Percentiles rank a stretch among this genome's conserved stretches.
Evolutionary conservation across 92 coral and sea anemone genomes (phyloP).

Genomic region (Bergia sp.): DNA sequence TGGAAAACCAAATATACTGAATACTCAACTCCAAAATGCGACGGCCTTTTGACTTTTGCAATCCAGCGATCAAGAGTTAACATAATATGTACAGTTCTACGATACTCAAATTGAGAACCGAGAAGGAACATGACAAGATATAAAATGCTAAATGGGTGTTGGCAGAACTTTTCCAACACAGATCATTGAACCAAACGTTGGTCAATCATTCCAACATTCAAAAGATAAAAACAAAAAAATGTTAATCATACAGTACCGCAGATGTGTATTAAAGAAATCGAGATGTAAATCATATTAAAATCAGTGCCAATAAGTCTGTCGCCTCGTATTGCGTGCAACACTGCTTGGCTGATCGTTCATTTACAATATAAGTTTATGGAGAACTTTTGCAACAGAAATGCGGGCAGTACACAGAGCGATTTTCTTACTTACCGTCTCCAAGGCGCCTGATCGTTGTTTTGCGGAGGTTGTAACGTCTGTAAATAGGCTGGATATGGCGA

Average conservation of each 20-base stretch:
- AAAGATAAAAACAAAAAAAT: background rate
- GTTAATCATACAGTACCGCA: background rate
- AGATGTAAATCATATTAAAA: slow-evolving; percentile 1
- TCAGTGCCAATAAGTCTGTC: slow-evolving; percentile 13
- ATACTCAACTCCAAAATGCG: no score
- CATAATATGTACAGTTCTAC: background rate
- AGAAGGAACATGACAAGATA: background rate
- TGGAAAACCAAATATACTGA: background rate
- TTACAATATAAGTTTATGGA: background rate
- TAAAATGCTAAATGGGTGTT: slow-evolving; percentile 24
- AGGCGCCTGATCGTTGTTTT: slow-evolving; percentile 71
- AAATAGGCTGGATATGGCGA: slow-evolving; percentile 80
- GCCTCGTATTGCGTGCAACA: slow-evolving; percentile 18
- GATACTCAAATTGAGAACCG: background rate
- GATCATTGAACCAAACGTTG: background rate
- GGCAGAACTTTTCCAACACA: slow-evolving; percentile 17
- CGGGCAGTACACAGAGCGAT: background rate
- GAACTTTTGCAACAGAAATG: background rate
- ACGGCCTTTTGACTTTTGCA: background rate
- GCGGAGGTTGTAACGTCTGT: slow-evolving; percentile 81
- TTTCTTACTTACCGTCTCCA: slow-evolving; percentile 68
- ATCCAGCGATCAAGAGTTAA: background rate
- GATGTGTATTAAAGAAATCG: background rate
- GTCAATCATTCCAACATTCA: slow-evolving; percentile 10
- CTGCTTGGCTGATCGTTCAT: slow-evolving; percentile 21